Percentiles rank a stretch among this genome's conserved stretches.
phyloP scores from a whole-genome alignment of 2,888 invertebrate genomes.

The Steinernema hermaphroditum region DNA sequence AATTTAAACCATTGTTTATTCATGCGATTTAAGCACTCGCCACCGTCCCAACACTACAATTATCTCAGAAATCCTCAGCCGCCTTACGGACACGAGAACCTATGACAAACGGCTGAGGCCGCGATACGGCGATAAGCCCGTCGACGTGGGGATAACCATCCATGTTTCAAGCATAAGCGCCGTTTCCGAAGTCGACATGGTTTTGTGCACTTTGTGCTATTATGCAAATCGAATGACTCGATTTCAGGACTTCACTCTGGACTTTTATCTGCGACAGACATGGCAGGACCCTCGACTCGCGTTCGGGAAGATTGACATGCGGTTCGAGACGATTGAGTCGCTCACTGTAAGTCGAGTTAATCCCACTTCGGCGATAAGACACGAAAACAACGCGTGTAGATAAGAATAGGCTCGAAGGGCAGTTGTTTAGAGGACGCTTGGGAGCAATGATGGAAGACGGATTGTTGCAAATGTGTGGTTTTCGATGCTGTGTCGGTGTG shows the following conservation, averaged over 20 bases:
- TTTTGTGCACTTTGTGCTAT: constrained; percentile 69
- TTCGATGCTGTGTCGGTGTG: too few relatives aligned
- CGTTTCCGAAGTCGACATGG: constrained; percentile 97
- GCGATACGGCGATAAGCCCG: constrained; percentile 82
- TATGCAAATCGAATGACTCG: neutral
- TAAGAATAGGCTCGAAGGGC: neutral
- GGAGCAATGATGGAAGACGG: constrained; percentile 7
- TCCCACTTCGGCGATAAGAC: neutral
- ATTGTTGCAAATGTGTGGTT: neutral
- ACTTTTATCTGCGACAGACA: constrained; percentile 96
- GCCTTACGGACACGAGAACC: constrained; percentile 73
- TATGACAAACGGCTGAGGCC: constrained; percentile 99
- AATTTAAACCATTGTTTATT: too few relatives aligned
- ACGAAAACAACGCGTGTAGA: neutral
- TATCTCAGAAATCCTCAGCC: constrained; percentile 45
- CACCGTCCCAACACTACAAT: constrained; percentile 11
- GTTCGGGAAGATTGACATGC: constrained; percentile 76
- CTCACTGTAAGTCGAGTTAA: constrained; percentile 69
- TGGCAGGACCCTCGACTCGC: constrained; percentile 95
- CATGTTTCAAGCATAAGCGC: constrained; percentile 97
- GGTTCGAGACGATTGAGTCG: constrained; percentile 56
- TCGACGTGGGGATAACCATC: constrained; percentile 96
- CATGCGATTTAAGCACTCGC: neutral
- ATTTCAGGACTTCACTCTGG: constrained; percentile 65
- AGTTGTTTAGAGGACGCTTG: neutral